Evolutionary conservation across 2,888 invertebrate species (phyloP).

Genomic region (Volucella bombylans): DNA sequence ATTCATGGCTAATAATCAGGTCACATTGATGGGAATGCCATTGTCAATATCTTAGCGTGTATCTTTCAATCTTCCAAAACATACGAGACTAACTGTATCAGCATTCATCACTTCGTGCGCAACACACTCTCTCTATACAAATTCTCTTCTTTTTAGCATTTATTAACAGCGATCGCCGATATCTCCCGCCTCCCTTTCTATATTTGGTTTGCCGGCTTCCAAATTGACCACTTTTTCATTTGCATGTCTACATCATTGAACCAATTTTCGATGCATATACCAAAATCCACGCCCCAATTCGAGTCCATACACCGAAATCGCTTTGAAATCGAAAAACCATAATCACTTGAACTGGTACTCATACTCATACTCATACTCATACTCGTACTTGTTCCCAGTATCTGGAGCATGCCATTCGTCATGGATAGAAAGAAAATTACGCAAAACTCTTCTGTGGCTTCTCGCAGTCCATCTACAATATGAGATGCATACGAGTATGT

Average conservation of each 20-base stretch:
- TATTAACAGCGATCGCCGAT: constrained; percentile 51
- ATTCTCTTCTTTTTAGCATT: constrained; percentile 59
- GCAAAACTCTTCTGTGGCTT: constrained; percentile 43
- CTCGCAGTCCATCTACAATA: constrained; percentile 36
- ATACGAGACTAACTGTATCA: constrained; percentile 39
- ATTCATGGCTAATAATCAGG: constrained; percentile 28
- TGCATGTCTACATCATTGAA: constrained; percentile 39
- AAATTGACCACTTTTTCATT: constrained; percentile 16
- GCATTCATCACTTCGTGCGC: constrained; percentile 4
- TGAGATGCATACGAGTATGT: constrained; percentile 6
- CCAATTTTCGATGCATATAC: constrained; percentile 45
- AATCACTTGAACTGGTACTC: constrained; percentile 6
- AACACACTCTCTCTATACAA: constrained; percentile 1
- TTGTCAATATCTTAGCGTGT: constrained; percentile 15
- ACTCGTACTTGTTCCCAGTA: constrained; percentile 14
- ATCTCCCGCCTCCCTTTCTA: background rate
- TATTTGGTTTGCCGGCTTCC: constrained; percentile 48
- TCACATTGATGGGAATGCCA: constrained; percentile 39
- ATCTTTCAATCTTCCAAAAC: constrained; percentile 18
- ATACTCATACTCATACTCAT: constrained; percentile 8
- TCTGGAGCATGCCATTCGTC: constrained; percentile 70
- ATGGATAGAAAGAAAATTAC: constrained; percentile 67
- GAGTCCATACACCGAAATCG: constrained; percentile 22
- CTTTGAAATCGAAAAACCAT: constrained; percentile 62
- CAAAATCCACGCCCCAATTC: constrained; percentile 65